Evolutionary conservation across 2,797 vertebrate genomes (phyloP), one percentile per base, ranked within the genome.

Genomic region (Pipistrellus nathusii): DNA sequence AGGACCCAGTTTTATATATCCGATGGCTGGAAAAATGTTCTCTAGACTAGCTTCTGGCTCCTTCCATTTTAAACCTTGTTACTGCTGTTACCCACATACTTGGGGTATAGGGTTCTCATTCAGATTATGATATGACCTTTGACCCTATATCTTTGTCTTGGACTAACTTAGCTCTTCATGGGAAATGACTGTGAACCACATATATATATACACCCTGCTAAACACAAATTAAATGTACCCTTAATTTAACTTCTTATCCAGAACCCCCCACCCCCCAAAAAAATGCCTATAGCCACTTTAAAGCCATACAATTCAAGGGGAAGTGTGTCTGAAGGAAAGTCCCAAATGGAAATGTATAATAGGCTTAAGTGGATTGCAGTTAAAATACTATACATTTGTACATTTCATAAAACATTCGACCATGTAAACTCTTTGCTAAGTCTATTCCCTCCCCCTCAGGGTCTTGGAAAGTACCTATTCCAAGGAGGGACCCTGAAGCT

Each of bases 401-500:
- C 2, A 5, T 91, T 92, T 92, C 75, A 76, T 88, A 90, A 93
- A 82, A 68, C 32, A 38, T 53, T 35, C 69, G 78, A 51, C 38
- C 64, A 68, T 71, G 64, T 66, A 59, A 95, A 73, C 18, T 88
- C 64, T 91, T 91, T 76, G 59, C 81, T 91, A 48, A 89, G 66
- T 32, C 27, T n/a, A 62, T 5, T 9, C 27, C 27, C 12, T 62
- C 12, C 9, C 66, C 80, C 30, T 18, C 30, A 71, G 66, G 27
- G 27, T 92, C 53, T 78, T 76, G 14, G 27, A 91, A 89, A 73
- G n/a, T 27, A 48, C n/a, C 25, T 68, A 25, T 84, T 73, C 62
- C 21, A 44, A n/a, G 46, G 44, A 87, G 53, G 48, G 14, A 23
- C 32, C 48, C 35, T 12, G 32, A 91, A 32, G n/a, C 72, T 51